A percentile compares a stretch with the other conserved stretches of the same genome.
phyloP scores from a whole-genome alignment of 2,113 vertebrate species.

The Menura novaehollandiae region DNA sequence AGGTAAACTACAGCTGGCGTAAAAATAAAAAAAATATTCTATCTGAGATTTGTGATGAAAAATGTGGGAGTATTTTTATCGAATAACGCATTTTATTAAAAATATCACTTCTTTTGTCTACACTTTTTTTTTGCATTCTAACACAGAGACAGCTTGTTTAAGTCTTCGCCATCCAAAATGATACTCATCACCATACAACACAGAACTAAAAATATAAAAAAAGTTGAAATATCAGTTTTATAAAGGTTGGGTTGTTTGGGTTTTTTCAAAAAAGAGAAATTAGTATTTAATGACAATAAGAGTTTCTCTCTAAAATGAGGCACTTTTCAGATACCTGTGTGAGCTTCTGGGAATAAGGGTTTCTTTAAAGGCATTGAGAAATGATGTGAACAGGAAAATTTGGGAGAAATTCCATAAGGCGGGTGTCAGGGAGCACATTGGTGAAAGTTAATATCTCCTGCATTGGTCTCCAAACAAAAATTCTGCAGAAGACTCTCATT shows the following conservation, averaged over 20 bases:
- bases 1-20: not conserved
- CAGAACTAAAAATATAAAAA: not conserved
- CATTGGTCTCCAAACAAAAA: not conserved
- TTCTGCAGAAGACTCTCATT: not conserved
- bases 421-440: not conserved
- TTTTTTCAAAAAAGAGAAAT: not conserved
- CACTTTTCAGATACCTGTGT: not conserved
- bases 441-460: not conserved
- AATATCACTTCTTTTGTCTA: not conserved
- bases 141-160: not conserved
- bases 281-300: not conserved
- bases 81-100: not conserved
- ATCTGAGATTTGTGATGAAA: not conserved
- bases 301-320: not conserved
- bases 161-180: not conserved
- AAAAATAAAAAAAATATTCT: not conserved
- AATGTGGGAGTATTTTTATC: not conserved
- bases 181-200: not conserved
- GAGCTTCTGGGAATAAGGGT: not conserved
- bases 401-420: not conserved
- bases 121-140: not conserved
- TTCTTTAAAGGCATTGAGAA: not conserved
- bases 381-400: not conserved
- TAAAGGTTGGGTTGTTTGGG: not conserved
- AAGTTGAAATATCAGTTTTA: not conserved